A percentile compares a stretch with the other conserved stretches of the same genome.
phyloP scores from a whole-genome alignment of 2,113 vertebrate species.

The Acanthochromis polyacanthus region DNA sequence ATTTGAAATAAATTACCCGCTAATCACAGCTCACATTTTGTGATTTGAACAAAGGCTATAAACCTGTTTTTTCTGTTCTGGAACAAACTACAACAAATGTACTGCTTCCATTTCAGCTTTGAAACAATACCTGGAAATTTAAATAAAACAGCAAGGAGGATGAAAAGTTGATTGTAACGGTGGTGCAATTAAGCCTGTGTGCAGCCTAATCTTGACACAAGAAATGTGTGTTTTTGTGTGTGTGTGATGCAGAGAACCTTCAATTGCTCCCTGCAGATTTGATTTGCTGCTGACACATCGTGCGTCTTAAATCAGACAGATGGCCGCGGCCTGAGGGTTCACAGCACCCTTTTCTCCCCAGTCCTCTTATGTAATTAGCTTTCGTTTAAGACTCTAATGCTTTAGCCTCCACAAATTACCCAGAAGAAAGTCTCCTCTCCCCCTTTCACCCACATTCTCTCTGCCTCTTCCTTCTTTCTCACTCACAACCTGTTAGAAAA shows the following conservation, averaged over 20 bases:
- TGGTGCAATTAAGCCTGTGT: slow-evolving; percentile 15
- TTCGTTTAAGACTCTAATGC: slow-evolving; percentile 77
- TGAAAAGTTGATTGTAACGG: neutral
- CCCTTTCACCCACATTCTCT: slow-evolving; percentile 32
- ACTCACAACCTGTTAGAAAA: slow-evolving; percentile 11
- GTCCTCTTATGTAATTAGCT: slow-evolving; percentile 75
- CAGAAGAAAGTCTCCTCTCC: slow-evolving; percentile 33
- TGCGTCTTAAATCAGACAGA: slow-evolving; percentile 82
- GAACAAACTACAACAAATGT: neutral
- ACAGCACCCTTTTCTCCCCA: slow-evolving; percentile 72
- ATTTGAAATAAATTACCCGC: too few relatives aligned
- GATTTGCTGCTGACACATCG: slow-evolving; percentile 81
- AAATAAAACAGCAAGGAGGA: neutral
- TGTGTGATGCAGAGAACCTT: slow-evolving; percentile 56
- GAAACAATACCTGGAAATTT: too few relatives aligned
- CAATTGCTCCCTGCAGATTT: slow-evolving; percentile 77
- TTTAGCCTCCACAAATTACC: slow-evolving; percentile 40
- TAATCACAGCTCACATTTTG: too few relatives aligned
- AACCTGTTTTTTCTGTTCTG: neutral
- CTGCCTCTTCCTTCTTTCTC: neutral
- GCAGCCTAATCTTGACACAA: slow-evolving; percentile 34
- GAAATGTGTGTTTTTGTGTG: slow-evolving; percentile 22
- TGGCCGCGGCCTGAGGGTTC: slow-evolving; percentile 59
- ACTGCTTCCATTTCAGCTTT: neutral
- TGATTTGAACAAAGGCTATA: neutral